These are phyloP conservation scores for Lophochroa leadbeateri DNA, from an alignment of 2,113 vertebrate species.

Conservation along the genomic window DNA sequence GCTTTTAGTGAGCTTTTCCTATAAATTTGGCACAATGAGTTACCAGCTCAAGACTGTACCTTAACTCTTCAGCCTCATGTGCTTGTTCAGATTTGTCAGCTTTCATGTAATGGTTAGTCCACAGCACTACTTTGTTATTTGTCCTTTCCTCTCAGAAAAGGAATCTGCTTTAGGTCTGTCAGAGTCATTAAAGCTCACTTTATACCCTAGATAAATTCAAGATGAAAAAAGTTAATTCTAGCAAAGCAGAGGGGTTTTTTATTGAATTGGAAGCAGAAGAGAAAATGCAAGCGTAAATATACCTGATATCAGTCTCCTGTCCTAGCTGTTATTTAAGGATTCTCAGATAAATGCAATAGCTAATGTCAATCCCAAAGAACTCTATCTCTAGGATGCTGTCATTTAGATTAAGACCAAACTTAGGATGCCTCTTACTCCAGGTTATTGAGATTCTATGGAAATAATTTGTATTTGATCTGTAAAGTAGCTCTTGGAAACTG, in stretches of 20 bases:
- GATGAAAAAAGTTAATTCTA: background rate
- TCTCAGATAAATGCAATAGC: background rate
- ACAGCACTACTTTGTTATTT: background rate
- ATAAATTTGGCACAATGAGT: background rate
- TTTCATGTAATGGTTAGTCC: background rate
- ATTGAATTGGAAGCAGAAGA: background rate
- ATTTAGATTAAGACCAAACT: background rate
- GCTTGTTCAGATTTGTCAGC: background rate
- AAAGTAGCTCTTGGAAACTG: background rate
- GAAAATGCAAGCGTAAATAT: background rate
- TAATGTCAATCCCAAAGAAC: background rate
- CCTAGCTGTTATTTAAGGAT: background rate
- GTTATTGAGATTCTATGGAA: background rate
- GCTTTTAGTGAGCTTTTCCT: background rate
- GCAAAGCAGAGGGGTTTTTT: background rate
- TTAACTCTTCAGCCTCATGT: background rate
- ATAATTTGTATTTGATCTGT: background rate
- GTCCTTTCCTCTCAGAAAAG: background rate
- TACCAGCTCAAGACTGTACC: background rate
- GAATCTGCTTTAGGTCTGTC: background rate
- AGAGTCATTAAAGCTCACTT: background rate
- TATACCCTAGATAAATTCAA: background rate
- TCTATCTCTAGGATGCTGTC: background rate
- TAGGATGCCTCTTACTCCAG: background rate
- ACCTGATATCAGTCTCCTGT: background rate